A percentile compares a stretch with the other conserved stretches of the same genome.
Evolutionary conservation across 2,113 vertebrate species (phyloP).

Genomic region (Neofelis nebulosa): DNA sequence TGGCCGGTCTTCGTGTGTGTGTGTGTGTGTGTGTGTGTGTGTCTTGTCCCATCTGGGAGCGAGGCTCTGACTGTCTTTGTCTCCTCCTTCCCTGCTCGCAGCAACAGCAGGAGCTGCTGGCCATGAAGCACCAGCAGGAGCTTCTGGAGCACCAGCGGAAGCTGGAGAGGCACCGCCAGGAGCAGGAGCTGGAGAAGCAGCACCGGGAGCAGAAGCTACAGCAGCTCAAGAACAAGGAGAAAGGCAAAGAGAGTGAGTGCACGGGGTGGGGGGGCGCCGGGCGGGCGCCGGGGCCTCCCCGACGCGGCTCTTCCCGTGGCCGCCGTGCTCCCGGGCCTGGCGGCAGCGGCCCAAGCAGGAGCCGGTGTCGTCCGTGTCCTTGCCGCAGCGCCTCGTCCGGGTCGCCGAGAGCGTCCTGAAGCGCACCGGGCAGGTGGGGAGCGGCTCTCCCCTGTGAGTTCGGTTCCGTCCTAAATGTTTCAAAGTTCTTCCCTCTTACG

Average conservation of each 20-base stretch:
- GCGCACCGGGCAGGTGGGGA: constrained; percentile 5
- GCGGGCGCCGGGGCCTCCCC: background rate
- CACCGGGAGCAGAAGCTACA: constrained; percentile 96
- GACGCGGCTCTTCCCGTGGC: rapidly evolving
- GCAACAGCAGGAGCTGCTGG: constrained; percentile 98
- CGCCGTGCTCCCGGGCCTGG: background rate
- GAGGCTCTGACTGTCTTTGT: background rate
- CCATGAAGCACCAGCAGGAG: constrained; percentile 98
- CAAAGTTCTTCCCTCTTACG: background rate
- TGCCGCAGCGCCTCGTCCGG: background rate
- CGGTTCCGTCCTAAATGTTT: background rate
- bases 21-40: rapidly evolving
- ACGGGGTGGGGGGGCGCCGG: rapidly evolving
- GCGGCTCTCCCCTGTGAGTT: background rate
- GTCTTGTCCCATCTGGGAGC: rapidly evolving
- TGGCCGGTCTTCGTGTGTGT: rapidly evolving
- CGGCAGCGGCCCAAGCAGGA: background rate
- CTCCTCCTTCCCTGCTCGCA: constrained; percentile 69
- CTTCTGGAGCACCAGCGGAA: constrained; percentile 97
- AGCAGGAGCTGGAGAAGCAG: constrained; percentile 97
- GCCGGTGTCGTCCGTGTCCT: background rate
- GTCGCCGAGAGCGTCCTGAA: rapidly evolving
- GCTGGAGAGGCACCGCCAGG: constrained; percentile 94
- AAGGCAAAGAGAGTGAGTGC: constrained; percentile 96
- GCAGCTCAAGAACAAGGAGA: constrained; percentile 97